Percentiles rank a stretch among this genome's conserved stretches.
phyloP scores from a whole-genome alignment of 2,888 invertebrate species.

The Tipula unca region DNA sequence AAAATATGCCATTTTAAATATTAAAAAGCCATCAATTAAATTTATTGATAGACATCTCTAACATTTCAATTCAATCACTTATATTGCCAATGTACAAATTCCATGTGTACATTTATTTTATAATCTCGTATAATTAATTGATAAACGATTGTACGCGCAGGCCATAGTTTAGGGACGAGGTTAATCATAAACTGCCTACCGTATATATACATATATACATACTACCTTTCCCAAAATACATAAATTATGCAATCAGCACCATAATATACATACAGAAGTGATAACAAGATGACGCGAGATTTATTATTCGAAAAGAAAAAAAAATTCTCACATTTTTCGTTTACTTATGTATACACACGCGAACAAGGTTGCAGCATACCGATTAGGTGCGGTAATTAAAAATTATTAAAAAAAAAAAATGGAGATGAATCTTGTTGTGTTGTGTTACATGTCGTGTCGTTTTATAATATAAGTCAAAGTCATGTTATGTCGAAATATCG shows the following conservation, averaged over 20 bases:
- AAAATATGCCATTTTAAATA: neutral
- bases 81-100: neutral
- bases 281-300: neutral
- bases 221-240: neutral
- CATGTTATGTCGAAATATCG: neutral
- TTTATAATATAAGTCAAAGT: neutral
- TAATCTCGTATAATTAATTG: neutral
- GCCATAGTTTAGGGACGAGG: neutral
- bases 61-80: conserved; percentile 4
- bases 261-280: neutral
- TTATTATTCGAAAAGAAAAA: neutral
- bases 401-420: neutral
- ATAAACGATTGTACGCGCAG: neutral
- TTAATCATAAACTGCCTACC: neutral
- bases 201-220: neutral
- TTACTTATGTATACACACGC: neutral
- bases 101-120: neutral
- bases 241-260: neutral
- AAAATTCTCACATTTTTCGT: neutral
- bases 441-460: neutral
- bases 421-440: neutral
- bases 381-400: conserved; percentile 8
- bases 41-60: neutral
- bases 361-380: neutral
- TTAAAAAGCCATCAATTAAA: neutral